Evolutionary conservation across 2,113 vertebrate species (phyloP).

Genomic region (Cinclus mexicanus): DNA sequence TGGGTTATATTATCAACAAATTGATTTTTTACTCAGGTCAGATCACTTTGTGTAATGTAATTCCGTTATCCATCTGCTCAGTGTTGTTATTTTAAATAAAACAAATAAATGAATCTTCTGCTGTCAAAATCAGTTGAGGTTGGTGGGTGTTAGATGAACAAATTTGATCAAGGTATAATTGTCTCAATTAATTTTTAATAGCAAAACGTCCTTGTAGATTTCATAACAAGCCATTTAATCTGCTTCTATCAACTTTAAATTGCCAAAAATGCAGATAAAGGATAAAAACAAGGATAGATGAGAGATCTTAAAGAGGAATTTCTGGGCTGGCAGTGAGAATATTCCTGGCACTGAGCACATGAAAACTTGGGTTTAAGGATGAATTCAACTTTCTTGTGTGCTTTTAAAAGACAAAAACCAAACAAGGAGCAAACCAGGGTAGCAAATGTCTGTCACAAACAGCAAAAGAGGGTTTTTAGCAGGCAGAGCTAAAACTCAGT

Average conservation of each 20-base stretch:
- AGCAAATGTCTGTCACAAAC: neutral
- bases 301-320: neutral
- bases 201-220: neutral
- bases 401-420: neutral
- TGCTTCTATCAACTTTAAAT: neutral
- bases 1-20: neutral
- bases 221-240: neutral
- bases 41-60: neutral
- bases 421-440: neutral
- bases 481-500: neutral
- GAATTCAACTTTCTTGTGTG: neutral
- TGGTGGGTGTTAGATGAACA: neutral
- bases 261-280: neutral
- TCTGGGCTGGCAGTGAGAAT: neutral
- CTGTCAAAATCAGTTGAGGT: neutral
- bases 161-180: neutral
- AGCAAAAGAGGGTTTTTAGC: neutral
- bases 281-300: neutral
- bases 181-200: neutral
- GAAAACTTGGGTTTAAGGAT: neutral
- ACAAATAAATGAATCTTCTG: neutral
- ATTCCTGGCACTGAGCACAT: neutral
- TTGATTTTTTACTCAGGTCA: rapidly evolving
- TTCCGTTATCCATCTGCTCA: neutral
- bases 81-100: neutral